These are phyloP conservation scores for Drosophila rellima DNA, from an alignment of 2,888 invertebrate genomes.

Conservation along the genomic window DNA sequence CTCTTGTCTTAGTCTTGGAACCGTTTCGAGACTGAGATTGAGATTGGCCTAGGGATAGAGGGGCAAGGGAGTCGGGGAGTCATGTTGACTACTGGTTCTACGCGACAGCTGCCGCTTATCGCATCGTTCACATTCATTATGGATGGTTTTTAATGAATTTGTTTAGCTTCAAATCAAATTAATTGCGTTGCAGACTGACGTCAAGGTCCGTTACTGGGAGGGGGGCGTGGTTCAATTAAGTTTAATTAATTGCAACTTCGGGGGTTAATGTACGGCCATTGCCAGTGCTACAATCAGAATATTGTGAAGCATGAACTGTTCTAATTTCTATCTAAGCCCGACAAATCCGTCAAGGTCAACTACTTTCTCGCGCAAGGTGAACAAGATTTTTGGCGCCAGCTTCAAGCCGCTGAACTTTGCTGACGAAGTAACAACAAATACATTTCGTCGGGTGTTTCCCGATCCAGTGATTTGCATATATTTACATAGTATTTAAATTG, in stretches of 20 bases:
- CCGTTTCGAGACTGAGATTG: neutral
- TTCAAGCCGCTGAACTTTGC: slow-evolving; percentile 66
- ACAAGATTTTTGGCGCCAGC: slow-evolving; percentile 75
- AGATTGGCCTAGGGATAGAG: neutral
- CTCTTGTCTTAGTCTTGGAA: slow-evolving; percentile 2
- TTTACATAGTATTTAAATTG: slow-evolving; percentile 43
- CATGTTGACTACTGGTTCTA: slow-evolving; percentile 74
- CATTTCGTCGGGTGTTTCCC: slow-evolving; percentile 59
- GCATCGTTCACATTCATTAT: slow-evolving; percentile 49
- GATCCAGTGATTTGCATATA: slow-evolving; percentile 42
- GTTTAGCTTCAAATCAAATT: slow-evolving; percentile 39
- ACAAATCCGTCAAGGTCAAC: slow-evolving; percentile 65
- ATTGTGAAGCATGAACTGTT: neutral
- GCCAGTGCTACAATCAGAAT: slow-evolving; percentile 17
- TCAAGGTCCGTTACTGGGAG: slow-evolving; percentile 34
- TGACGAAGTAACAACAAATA: slow-evolving; percentile 37
- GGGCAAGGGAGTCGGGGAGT: slow-evolving; percentile 20
- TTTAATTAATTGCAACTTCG: slow-evolving; percentile 29
- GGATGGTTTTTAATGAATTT: slow-evolving; percentile 57
- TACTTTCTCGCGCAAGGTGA: slow-evolving; percentile 75
- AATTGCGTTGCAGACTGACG: slow-evolving; percentile 46
- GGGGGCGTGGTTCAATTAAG: slow-evolving; percentile 40
- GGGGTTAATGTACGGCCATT: slow-evolving; percentile 63
- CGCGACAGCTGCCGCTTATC: slow-evolving; percentile 48
- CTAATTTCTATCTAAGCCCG: slow-evolving; percentile 48